Base-by-base conservation (phyloP, 2,113 vertebrate species). In the Erythrocebus patas region DNA sequence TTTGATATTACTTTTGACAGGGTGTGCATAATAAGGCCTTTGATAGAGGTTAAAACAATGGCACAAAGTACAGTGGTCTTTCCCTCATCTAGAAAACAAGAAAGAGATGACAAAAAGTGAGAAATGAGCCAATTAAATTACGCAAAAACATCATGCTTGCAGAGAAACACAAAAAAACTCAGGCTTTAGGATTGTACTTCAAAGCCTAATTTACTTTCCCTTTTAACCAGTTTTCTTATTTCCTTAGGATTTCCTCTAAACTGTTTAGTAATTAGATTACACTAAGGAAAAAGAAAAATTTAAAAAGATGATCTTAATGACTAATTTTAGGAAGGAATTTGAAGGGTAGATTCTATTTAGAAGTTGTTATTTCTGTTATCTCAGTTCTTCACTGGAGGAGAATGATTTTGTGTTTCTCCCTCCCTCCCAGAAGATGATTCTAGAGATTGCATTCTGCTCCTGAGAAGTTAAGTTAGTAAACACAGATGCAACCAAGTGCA, bases 41-140 rank as follows among this genome's bases (percentile, higher is more conserved):
- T 93, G 90, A 96, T 72, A 93, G 93, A 97, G 81, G 92, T 81
- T 96, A 97, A 96, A 97, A 97, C 96, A 98, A 91, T 91, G 95
- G 95, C 76, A 75, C 43, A 72, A 87, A 93, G 87, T 40, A 82
- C 59, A 66, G 83, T 38, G 87, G 76, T 92, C 80, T 93, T 81
- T 88, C 92, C 23, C 76, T 90, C 23, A 61, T 96, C 97, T 88
- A 96, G 90, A 84, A 96, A 97, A 85, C 89, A 95, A 97, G 87
- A 93, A 83, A 93, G 96, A 93, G 87, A 96, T 96, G 97, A 96
- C 97, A 98, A 81, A 93, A 97, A 96, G 95, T 94, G 97, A 98
- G 97, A 96, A 97, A 96, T 92, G 96, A 97, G 96, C 97, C 96
- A 97, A 97, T 98, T 97, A 97, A 97, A 94, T 97, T 89, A 92